phyloP scores from a whole-genome alignment of 2,797 vertebrate genomes.

The Lycodopsis pacificus region DNA sequence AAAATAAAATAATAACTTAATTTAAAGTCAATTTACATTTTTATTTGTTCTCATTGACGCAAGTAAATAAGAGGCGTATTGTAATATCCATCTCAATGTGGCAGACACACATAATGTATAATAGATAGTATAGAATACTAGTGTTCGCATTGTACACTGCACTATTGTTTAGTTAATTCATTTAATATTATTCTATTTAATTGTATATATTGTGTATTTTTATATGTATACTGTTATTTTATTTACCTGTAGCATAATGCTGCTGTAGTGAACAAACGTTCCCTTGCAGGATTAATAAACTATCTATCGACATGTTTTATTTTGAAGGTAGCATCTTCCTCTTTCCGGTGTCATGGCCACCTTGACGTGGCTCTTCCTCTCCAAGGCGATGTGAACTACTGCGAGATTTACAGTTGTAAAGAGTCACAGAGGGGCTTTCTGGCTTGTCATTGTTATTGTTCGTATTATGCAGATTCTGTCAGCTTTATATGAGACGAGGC shows the following conservation, averaged over 20 bases:
- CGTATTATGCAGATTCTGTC: background rate
- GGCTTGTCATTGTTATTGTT: slow-evolving; percentile 15
- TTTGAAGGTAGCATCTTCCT: slow-evolving; percentile 27
- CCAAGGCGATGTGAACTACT: slow-evolving; percentile 65
- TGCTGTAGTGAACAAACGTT: too few relatives aligned
- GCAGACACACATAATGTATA: background rate
- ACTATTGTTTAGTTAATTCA: too few relatives aligned
- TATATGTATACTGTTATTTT: too few relatives aligned
- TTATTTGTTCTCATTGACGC: too few relatives aligned
- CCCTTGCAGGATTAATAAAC: too few relatives aligned
- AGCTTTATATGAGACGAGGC: slow-evolving; percentile 1
- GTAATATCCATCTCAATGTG: background rate
- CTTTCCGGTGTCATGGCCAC: background rate
- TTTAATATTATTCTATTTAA: too few relatives aligned
- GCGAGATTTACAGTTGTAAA: slow-evolving; percentile 64
- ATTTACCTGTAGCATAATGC: too few relatives aligned
- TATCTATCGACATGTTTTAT: slow-evolving; percentile 9
- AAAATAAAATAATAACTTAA: slow-evolving; percentile 23
- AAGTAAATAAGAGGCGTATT: rapidly evolving
- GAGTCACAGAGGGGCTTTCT: slow-evolving; percentile 40
- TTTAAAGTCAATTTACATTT: background rate
- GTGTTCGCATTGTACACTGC: background rate
- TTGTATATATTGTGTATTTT: too few relatives aligned
- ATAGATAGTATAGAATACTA: background rate
- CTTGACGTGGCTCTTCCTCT: background rate